phyloP scores from a whole-genome alignment of 2,888 invertebrate species.

The Ophioninae sp. region DNA sequence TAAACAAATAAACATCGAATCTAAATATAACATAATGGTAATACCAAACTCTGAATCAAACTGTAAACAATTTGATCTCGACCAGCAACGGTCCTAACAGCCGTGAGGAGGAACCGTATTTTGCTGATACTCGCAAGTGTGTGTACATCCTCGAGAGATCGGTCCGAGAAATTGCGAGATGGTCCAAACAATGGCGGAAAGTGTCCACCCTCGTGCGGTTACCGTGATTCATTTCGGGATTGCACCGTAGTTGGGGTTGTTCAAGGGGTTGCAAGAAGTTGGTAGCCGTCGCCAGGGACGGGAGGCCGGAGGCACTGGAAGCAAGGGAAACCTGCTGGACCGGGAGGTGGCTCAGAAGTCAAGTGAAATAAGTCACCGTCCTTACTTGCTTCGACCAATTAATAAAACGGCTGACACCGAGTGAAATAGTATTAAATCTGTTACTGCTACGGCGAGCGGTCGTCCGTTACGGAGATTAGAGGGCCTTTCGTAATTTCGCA shows the following conservation, averaged over 20 bases:
- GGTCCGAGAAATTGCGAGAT: constrained; percentile 16
- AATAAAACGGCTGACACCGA: constrained; percentile 66
- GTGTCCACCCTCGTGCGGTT: constrained; percentile 13
- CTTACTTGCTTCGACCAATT: constrained; percentile 56
- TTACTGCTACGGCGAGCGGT: constrained; percentile 42
- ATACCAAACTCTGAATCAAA: not conserved
- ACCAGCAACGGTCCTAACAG: not conserved
- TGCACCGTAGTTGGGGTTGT: constrained; percentile 38
- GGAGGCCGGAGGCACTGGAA: not conserved
- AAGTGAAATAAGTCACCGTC: constrained; percentile 57
- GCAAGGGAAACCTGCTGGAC: constrained; percentile 17
- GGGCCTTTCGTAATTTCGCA: constrained; percentile 64
- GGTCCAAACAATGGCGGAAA: constrained; percentile 17
- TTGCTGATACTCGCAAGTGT: constrained; percentile 30
- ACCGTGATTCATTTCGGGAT: constrained; percentile 45
- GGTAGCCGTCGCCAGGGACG: not conserved
- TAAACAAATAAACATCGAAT: not conserved
- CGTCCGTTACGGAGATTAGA: constrained; percentile 60
- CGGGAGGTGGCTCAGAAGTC: constrained; percentile 33
- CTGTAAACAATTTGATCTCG: not conserved
- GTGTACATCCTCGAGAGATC: not conserved
- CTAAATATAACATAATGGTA: too few species aligned
- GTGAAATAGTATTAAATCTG: constrained; percentile 64
- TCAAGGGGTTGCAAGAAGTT: constrained; percentile 25
- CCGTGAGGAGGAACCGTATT: constrained; percentile 5